These are phyloP conservation scores for Drosophila lowei DNA, from an alignment of 1,140 invertebrate species.

Conservation along the genomic window DNA sequence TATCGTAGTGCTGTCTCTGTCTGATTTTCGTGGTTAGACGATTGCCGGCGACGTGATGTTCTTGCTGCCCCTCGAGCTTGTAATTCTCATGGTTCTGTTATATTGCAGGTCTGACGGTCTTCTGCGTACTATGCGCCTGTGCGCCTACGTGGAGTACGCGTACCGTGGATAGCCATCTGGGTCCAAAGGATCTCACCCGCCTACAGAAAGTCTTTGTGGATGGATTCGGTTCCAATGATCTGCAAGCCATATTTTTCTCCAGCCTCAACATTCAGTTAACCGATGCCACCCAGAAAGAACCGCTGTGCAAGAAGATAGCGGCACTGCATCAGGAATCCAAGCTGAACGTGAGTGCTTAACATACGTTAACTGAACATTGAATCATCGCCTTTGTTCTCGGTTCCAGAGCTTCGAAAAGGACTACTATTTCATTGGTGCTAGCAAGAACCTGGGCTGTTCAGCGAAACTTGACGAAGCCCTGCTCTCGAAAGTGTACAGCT, in stretches of 20 bases:
- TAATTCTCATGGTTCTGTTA: constrained; percentile 2
- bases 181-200: constrained; percentile 68
- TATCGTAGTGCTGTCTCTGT: constrained; percentile 36
- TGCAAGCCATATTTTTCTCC: constrained; percentile 78
- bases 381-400: neutral
- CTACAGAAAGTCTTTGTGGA: constrained; percentile 79
- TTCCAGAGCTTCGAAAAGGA: constrained; percentile 80
- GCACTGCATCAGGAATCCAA: constrained; percentile 71
- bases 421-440: constrained; percentile 78
- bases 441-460: constrained; percentile 64
- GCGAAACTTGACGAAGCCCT: constrained; percentile 62
- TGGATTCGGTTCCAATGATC: constrained; percentile 71
- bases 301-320: constrained; percentile 66
- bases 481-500: constrained; percentile 59
- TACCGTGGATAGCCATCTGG: constrained; percentile 73
- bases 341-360: constrained; percentile 65
- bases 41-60: constrained; percentile 48
- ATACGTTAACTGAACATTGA: neutral
- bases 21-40: constrained; percentile 42
- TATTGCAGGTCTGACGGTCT: constrained; percentile 52
- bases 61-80: neutral
- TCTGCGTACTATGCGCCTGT: constrained; percentile 51
- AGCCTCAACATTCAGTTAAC: constrained; percentile 70
- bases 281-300: constrained; percentile 56
- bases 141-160: constrained; percentile 53